Conservation (phyloP, 2,797 vertebrate species). For the Tauraco hartlaubi region DNA sequence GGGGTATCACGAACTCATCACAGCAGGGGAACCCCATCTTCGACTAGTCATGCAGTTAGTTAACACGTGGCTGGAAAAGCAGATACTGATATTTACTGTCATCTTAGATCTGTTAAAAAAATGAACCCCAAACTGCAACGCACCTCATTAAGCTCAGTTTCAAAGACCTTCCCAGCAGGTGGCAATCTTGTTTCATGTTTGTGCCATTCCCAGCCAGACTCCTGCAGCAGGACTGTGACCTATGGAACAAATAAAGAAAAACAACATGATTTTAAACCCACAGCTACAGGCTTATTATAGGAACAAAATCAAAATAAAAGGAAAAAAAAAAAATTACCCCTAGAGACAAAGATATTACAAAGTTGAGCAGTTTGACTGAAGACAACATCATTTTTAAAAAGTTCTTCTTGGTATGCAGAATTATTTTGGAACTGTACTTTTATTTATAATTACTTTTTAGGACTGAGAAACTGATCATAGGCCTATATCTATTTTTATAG, state of each 20-base stretch:
- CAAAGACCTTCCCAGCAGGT: not conserved
- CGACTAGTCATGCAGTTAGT: not conserved
- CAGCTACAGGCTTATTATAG: not conserved
- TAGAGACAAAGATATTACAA: not conserved
- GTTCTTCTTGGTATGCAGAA: not conserved
- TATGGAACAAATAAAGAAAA: not conserved
- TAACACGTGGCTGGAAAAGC: not conserved
- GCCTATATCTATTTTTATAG: not conserved
- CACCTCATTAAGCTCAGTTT: not conserved
- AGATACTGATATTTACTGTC: not conserved
- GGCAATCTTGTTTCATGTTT: slow-evolving; percentile 33
- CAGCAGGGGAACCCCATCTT: fast-evolving
- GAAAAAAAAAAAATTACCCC: not conserved
- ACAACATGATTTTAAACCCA: not conserved
- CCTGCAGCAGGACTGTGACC: fast-evolving
- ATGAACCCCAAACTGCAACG: fast-evolving
- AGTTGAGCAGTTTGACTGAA: not conserved
- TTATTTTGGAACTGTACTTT: not conserved
- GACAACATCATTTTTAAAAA: not conserved
- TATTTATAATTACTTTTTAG: not conserved
- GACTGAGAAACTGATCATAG: not conserved
- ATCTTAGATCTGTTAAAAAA: not conserved
- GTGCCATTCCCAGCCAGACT: not conserved
- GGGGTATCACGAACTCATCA: fast-evolving
- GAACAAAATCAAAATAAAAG: not conserved